Base-by-base conservation (phyloP, 2,888 invertebrate species). In the Mythimna impura region DNA sequence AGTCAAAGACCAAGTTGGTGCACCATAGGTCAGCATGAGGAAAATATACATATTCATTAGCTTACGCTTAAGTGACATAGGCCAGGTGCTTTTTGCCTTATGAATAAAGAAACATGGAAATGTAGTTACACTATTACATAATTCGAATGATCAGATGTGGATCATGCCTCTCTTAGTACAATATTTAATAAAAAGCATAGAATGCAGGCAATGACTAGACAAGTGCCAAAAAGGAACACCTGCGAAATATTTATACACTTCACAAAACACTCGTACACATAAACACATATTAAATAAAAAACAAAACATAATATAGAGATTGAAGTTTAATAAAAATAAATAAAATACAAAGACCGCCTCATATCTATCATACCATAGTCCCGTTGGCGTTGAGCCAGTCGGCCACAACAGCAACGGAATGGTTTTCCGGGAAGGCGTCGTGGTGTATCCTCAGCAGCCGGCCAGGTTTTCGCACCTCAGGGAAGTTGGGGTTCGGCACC, bases 401-500 rank as follows among this genome's bases (percentile, higher is more conserved):
- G 5, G 98, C 97, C 25, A 97, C 97, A 20, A 97, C 97, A 10
- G 97, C 97, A 40, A 97, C 96, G 1, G 97, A 97, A 88, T 97
- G 96, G 88, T 97, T 94, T 70, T 93, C 92, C 0, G 93, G 92
- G 82, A 94, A 92, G n/a, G 91, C 89, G 84, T 94, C 94, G 66
- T 97, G 86, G 96, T 97, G 89, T 96, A 97, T 85, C 96, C 97
- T 91, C 95, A 97, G 91, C 95, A 97, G 86, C 85, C 96, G 92
- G 91, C 97, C 96, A 22, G 97, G 97, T 71, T 97, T 97, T 76
- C 96, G 96, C 89, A 98, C 97, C 84, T 97, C 97, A 0, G 98
- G 97, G 91, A 98, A 98, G 93, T 98, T 97, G 63, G 98, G 98
- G 92, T 98, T 98, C 34, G 98, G 98, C 87, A 98, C 97, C 84